Evolutionary conservation across 2,797 vertebrate species (phyloP), one percentile per base, ranked within the genome.

Genomic region (Myripristis jacobus): DNA sequence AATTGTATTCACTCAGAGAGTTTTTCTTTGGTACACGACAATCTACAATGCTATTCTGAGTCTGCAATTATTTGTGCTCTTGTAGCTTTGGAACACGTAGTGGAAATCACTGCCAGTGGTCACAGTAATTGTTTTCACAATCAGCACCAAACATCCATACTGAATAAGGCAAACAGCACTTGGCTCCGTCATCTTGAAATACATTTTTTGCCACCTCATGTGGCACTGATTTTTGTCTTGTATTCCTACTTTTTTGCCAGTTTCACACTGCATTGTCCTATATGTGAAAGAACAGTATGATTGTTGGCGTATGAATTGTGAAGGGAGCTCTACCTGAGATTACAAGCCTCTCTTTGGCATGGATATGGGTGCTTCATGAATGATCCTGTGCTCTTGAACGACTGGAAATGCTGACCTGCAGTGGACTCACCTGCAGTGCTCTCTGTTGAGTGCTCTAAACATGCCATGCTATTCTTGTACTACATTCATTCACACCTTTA

Each of bases 41-140:
- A 83, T 84, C 74, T 80, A 54, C n/a, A 22, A 31, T 47, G 57
- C 63, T 70, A 55, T 69, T 75, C 55, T 61, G 63, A 52, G 27
- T 79, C 57, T 69, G 50, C 48, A 34, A 68, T 79, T 87, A 73
- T 86, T 87, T 81, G 77, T 70, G 71, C 66, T 83, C 75, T 72
- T 70, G 75, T 50, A 71, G 68, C 71, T 59, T 38, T 62, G 9
- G 25, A 74, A 59, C 50, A 70, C 73, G 79, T 59, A 7, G 67
- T 75, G 81, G 85, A 84, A 41, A 86, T 79, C 48, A 53, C 72
- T 53, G 77, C 74, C 74, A 55, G 44, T 60, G 66, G 81, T 54
- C 47, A 55, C 77, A 74, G 78, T 84, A 78, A 83, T 88, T 89
- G 80, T 85, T 85, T 87, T 79, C 74, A 50, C 73, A 82, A 83